Evolutionary conservation across 2,797 vertebrate genomes (phyloP).

Genomic region (Phalanger gymnotis): DNA sequence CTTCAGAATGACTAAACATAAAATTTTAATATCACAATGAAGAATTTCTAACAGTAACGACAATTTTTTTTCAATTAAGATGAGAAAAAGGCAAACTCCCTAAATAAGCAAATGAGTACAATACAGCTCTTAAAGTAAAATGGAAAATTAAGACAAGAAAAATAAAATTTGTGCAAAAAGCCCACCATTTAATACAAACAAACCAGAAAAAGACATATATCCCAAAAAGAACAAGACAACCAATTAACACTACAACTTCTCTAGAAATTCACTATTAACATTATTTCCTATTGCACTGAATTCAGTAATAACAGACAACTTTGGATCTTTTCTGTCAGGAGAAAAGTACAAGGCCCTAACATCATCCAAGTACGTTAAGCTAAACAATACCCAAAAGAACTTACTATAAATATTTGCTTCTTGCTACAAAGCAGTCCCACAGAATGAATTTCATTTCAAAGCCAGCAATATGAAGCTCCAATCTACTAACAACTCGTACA

Average conservation of each 20-base stretch:
- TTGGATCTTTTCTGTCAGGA: background rate
- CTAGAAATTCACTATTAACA: background rate
- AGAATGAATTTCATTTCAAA: background rate
- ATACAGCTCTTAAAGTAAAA: background rate
- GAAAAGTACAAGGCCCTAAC: constrained; percentile 16
- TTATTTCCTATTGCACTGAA: background rate
- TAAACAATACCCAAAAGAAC: constrained; percentile 14
- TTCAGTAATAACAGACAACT: background rate
- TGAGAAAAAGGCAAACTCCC: background rate
- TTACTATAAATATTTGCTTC: constrained; percentile 31
- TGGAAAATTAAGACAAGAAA: constrained; percentile 11
- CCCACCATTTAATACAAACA: constrained; percentile 20
- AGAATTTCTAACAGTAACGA: background rate
- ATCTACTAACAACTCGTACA: constrained; percentile 35
- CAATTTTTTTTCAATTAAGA: background rate
- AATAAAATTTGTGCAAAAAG: background rate
- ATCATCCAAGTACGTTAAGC: constrained; percentile 1
- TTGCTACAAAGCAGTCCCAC: constrained; percentile 24
- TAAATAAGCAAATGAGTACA: background rate
- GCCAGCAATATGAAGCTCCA: background rate
- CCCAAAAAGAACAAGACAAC: constrained; percentile 42
- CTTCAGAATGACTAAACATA: background rate
- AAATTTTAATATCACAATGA: background rate
- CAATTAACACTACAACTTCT: background rate
- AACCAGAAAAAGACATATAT: background rate